Base-by-base conservation (phyloP, 2,113 vertebrate genomes). In the Pagrus major region DNA sequence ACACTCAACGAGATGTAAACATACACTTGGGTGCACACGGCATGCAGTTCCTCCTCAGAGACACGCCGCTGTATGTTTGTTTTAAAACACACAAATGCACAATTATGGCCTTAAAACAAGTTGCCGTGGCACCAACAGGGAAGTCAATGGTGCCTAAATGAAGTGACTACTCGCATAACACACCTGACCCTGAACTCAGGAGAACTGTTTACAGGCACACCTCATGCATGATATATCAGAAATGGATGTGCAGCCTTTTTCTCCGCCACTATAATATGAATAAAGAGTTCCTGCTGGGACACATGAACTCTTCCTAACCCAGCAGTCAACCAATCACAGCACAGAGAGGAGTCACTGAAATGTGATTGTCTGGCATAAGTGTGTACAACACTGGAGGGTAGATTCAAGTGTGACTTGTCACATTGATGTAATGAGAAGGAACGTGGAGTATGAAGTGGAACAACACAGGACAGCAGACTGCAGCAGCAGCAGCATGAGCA, bases 301-400 rank as follows among this genome's bases (percentile, higher is more conserved):
- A 54, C 56, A 31, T 81, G 71, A 87, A 74, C 71, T 83, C 65
- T 74, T 49, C 39, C 35, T 80, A 44, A 88, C 78, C 71, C 63
- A 55, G 54, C 49, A 81, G 75, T 42, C 44, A 64, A 63, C 60
- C 66, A 69, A 73, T 78, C 61, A 65, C 59, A 46, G 47, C 37
- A n/a, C 20, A 47, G 47, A 68, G 18, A 74, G 27, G 23, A 74
- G 47, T 67, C 42, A 65, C 68, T 69, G 46, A 72, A 58, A 58
- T 31, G 23, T 25, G 44, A 55, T 54, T 29, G 35, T 58, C 39
- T 80, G 51, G 20, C 0, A 2, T 52, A 9, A 27, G 56, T 51
- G 10, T 54, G 35, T 51, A 18, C 1, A n/a, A 52, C 60, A 39
- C 20, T 56, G n/a, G 21, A 33, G 25, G 3, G n/a, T 9, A 25